Evolutionary conservation across 2,797 vertebrate species (phyloP), one percentile per base, ranked within the genome.

Genomic region (Chelonia mydas): DNA sequence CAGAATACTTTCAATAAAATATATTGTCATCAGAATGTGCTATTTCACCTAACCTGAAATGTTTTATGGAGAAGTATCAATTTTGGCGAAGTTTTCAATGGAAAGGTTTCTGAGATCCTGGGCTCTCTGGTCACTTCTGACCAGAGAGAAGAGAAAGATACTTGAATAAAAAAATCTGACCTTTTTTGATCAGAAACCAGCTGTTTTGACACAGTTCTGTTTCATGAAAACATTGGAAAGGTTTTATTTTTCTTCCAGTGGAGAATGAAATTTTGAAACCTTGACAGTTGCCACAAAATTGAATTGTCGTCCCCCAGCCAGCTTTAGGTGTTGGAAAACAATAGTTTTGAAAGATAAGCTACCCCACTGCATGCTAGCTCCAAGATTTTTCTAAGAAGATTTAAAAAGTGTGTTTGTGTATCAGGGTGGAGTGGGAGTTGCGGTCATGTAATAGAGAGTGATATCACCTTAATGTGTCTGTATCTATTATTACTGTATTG

Each of bases 141-240:
- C 17, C 10, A 72, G 10, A 23, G n/a, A 72, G 57, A 31, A 28
- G 3, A 51, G 25, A 81, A 1, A 95, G 88, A 74, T 5, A 82
- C 1, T 1, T 84, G 9, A 72, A 41, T 23, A 5, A 5, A 72
- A 72, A 72, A 72, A 37, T 41, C 65, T 11, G 8, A 21, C n/a
- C 37, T 3, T n/a, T n/a, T 89, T 93, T 84, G 41, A 53, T 92
- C 81, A 79, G 15, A 91, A 85, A 88, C 11, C 57, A 47, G 0
- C 0, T 3, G 33, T 93, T 89, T 79, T 82, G 3, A 13, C 21
- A 51, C 33, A 84, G 11, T 12, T 47, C 45, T 1, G 8, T 84
- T 92, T 90, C 77, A 65, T 86, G 77, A 92, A 94, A 95, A 59
- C 74, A 5, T 1, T 41, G 87, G 55, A 79, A n/a, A 61, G 87